Conservation (phyloP, 2,888 invertebrate genomes). For the Zaprionus bogoriensis region DNA sequence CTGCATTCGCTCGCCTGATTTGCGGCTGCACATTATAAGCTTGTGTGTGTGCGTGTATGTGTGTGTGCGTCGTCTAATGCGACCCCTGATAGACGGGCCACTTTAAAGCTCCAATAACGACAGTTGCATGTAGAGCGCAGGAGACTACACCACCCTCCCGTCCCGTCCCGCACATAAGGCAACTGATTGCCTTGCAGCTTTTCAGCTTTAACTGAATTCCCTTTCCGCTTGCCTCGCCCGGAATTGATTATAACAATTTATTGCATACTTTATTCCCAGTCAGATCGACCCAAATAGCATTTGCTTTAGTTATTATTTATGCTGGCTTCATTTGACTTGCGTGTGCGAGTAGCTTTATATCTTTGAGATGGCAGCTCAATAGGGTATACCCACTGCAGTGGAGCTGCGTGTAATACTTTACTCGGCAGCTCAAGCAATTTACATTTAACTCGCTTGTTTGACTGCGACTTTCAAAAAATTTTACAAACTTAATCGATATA, state of each 20-base stretch:
- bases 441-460: too few species aligned
- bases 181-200: neutral
- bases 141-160: neutral
- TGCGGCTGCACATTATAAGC: constrained; percentile 35
- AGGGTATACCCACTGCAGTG: too few species aligned
- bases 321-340: neutral
- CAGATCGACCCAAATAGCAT: neutral
- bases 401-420: too few species aligned
- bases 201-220: neutral
- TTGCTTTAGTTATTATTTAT: neutral
- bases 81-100: constrained; percentile 57
- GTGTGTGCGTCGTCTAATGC: constrained; percentile 29
- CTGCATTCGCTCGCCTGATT: constrained; percentile 36
- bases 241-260: constrained; percentile 1
- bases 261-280: neutral
- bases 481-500: too few species aligned
- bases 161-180: neutral
- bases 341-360: too few species aligned
- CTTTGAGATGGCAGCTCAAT: too few species aligned
- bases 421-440: too few species aligned
- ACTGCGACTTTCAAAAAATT: too few species aligned
- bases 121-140: neutral
- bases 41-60: constrained; percentile 11
- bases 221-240: neutral
- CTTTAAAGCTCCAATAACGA: constrained; percentile 21